Conservation (phyloP, 1,140 invertebrate genomes). For the Periplaneta americana region DNA sequence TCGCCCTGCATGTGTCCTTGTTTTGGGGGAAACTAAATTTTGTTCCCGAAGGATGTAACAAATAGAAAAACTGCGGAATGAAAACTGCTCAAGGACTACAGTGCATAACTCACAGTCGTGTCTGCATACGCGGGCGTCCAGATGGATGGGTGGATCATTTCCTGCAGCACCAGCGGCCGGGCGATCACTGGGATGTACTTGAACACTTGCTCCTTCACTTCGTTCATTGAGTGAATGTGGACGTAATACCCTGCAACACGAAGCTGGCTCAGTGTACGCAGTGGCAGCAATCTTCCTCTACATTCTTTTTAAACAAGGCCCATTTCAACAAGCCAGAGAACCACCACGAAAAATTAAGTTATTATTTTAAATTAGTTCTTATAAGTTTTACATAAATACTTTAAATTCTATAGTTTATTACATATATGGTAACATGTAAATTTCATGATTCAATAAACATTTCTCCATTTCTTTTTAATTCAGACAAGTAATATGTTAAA, state of each 20-base stretch:
- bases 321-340: neutral
- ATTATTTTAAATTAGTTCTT: neutral
- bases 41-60: too few species aligned
- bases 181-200: constrained; percentile 90
- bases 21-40: too few species aligned
- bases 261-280: too few species aligned
- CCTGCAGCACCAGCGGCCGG: constrained; percentile 75
- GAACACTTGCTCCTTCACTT: constrained; percentile 88
- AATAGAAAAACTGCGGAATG: too few species aligned
- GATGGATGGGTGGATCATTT: constrained; percentile 66
- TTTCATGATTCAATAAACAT: too few species aligned
- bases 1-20: too few species aligned
- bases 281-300: too few species aligned
- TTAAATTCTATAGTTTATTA: too few species aligned
- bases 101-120: constrained; percentile 64
- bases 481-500: too few species aligned
- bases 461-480: too few species aligned
- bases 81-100: too few species aligned
- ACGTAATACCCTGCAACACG: constrained; percentile 71
- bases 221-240: constrained; percentile 87
- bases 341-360: neutral
- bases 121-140: constrained; percentile 90
- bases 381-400: neutral
- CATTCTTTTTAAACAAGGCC: neutral
- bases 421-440: too few species aligned